Percentiles rank a stretch among this genome's conserved stretches.
Evolutionary conservation across 2,888 invertebrate genomes (phyloP).

Genomic region (Agonum fuliginosum): DNA sequence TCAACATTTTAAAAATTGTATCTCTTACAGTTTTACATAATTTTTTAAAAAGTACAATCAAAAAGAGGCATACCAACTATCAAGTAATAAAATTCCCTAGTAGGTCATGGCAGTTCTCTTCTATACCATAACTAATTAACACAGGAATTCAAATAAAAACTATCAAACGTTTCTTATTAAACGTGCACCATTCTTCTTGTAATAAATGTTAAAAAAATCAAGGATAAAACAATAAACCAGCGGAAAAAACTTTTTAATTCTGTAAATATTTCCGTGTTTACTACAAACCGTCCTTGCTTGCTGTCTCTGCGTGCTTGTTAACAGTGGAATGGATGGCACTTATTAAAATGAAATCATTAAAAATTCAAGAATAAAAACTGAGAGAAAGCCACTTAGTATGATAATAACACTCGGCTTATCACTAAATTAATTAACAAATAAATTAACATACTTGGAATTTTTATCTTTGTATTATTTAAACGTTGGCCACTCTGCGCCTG

Average conservation of each 20-base stretch:
- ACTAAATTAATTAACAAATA: no score
- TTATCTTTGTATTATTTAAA: no score
- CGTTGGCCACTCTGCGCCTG: no score
- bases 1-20: not conserved
- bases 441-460: no score
- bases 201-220: not conserved
- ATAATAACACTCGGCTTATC: no score
- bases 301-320: no score
- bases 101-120: not conserved
- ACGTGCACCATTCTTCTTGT: no score
- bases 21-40: not conserved
- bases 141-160: not conserved
- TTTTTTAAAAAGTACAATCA: no score
- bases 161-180: no score
- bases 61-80: no score
- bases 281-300: not conserved
- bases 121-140: not conserved
- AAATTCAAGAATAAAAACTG: not conserved
- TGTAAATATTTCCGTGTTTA: not conserved
- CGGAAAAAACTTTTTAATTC: not conserved
- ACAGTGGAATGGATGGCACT: not conserved
- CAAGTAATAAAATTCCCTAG: not conserved
- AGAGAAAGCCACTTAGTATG: not conserved
- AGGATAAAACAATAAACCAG: not conserved
- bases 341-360: slow-evolving; percentile 18